phyloP scores from a whole-genome alignment of 2,113 vertebrate species.

The Ctenomys sociabilis region DNA sequence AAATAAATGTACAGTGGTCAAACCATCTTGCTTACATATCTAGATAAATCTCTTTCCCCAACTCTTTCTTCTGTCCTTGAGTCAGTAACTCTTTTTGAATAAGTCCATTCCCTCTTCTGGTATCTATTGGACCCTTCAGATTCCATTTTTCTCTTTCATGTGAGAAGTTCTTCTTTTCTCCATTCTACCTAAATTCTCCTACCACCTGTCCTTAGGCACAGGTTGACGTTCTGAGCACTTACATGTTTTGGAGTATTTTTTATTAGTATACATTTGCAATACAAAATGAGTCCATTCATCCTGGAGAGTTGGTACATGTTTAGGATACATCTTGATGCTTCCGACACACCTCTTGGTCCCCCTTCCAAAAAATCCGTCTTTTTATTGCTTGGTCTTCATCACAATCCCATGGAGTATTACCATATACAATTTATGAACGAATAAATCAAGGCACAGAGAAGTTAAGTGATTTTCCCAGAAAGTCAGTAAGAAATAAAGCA shows the following conservation, averaged over 20 bases:
- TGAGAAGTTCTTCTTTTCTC: not conserved
- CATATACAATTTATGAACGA: not conserved
- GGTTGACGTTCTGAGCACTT: not conserved
- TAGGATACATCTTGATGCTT: not conserved
- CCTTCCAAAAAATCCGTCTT: not conserved
- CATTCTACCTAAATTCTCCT: not conserved
- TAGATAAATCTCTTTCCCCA: too few species aligned
- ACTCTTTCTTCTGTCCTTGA: too few species aligned
- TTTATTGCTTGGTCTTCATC: not conserved
- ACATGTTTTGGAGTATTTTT: not conserved
- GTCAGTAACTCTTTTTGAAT: too few species aligned
- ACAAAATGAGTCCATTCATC: not conserved
- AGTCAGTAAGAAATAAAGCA: not conserved
- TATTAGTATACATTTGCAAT: not conserved
- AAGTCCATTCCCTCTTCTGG: too few species aligned
- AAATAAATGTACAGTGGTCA: too few species aligned
- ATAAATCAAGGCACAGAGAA: slow-evolving; percentile 9
- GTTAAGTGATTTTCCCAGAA: not conserved
- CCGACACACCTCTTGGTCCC: not conserved
- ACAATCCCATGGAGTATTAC: not conserved
- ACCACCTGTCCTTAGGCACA: not conserved
- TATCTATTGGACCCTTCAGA: too few species aligned
- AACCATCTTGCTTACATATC: too few species aligned
- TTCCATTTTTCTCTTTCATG: too few species aligned
- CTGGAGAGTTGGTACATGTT: not conserved